A percentile compares a stretch with the other conserved stretches of the same genome.
Evolutionary conservation across 92 coral and sea anemone genomes (phyloP).

Genomic region (Chrysogorgia sp.): DNA sequence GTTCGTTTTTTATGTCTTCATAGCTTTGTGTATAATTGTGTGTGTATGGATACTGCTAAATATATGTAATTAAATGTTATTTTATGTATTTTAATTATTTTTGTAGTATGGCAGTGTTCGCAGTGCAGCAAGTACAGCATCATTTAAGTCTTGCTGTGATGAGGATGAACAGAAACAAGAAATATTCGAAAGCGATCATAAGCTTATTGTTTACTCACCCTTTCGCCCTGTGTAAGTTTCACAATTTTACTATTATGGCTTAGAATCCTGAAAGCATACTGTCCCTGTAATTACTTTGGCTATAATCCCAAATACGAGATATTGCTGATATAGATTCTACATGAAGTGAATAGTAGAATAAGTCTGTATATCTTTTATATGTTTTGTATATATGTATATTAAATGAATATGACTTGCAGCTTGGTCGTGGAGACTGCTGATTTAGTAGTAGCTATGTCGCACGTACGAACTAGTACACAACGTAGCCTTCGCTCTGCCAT

Average conservation of each 20-base stretch:
- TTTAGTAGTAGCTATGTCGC: no score
- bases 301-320: no score
- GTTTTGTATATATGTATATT: no score
- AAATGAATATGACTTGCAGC: no score
- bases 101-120: slow-evolving; percentile 74
- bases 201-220: slow-evolving; percentile 69
- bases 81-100: background rate
- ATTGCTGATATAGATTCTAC: no score
- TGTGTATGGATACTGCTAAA: background rate
- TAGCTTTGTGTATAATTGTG: background rate
- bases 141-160: slow-evolving; percentile 88
- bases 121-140: slow-evolving; percentile 64
- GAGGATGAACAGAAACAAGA: slow-evolving; percentile 69
- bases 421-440: no score
- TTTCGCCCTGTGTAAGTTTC: slow-evolving; percentile 16
- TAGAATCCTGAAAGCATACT: background rate
- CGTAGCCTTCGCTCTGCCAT: no score
- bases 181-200: slow-evolving; percentile 68
- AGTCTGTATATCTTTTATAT: no score
- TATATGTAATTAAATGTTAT: background rate
- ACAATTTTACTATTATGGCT: background rate
- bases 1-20: no score
- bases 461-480: no score
- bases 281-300: no score
- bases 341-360: no score